A percentile compares a stretch with the other conserved stretches of the same genome.
Evolutionary conservation across 2,888 invertebrate species (phyloP).

Genomic region (Drosophila parthenogenetica): DNA sequence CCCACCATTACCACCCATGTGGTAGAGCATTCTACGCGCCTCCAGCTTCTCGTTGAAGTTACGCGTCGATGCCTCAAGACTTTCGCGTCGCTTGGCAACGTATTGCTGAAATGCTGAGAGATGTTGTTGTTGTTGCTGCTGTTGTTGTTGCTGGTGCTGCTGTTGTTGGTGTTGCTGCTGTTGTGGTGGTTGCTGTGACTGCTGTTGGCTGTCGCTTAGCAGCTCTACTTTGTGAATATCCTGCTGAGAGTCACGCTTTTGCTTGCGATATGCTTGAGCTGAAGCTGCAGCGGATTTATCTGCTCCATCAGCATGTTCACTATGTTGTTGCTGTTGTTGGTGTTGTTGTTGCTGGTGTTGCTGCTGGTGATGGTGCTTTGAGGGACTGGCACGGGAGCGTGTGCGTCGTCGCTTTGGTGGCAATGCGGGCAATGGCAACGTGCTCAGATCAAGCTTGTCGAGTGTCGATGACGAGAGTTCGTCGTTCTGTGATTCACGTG

Average conservation of each 20-base stretch:
- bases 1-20: constrained; percentile 68
- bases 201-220: constrained; percentile 22
- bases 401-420: constrained; percentile 83
- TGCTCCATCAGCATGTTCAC: constrained; percentile 39
- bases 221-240: constrained; percentile 41
- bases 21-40: constrained; percentile 85
- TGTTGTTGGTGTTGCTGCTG: constrained; percentile 35
- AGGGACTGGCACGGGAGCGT: constrained; percentile 78
- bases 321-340: constrained; percentile 38
- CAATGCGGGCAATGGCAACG: constrained; percentile 83
- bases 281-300: constrained; percentile 30
- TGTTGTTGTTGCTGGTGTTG: constrained; percentile 32
- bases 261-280: constrained; percentile 34
- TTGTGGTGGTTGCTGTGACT: constrained; percentile 34
- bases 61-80: constrained; percentile 83
- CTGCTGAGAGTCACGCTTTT: constrained; percentile 34
- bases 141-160: constrained; percentile 30
- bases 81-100: constrained; percentile 83
- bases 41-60: constrained; percentile 84
- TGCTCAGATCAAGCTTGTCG: constrained; percentile 84
- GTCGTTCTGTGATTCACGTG: constrained; percentile 83
- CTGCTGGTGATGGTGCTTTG: constrained; percentile 64
- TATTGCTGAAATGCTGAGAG: constrained; percentile 80
- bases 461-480: constrained; percentile 81
- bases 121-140: constrained; percentile 48